These are phyloP conservation scores for Atopsyche davidsoni DNA, from an alignment of 1,140 invertebrate species.

Conservation along the genomic window DNA sequence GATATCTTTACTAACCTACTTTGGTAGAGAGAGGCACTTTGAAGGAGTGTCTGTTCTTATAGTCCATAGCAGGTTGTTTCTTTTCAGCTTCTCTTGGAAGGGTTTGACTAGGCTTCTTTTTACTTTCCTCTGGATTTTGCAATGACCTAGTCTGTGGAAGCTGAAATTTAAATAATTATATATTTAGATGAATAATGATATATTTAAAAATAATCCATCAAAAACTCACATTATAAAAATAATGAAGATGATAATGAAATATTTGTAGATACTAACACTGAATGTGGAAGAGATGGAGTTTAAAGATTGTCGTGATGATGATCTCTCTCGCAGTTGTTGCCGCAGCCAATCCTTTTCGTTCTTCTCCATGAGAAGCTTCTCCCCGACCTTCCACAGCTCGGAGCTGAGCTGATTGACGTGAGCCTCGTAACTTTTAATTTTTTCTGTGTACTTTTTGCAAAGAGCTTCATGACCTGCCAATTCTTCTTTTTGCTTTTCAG, in stretches of 20 bases:
- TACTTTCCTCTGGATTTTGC: neutral
- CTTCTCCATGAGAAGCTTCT: conserved; percentile 51
- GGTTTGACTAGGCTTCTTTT: neutral
- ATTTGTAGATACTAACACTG: conserved; percentile 11
- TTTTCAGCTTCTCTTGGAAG: conserved; percentile 8
- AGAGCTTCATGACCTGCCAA: conserved; percentile 41
- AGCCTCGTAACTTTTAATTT: conserved; percentile 51
- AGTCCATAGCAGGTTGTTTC: neutral
- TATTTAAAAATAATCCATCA: neutral
- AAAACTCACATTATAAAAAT: neutral
- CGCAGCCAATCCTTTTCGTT: conserved; percentile 49
- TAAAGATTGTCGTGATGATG: conserved; percentile 20
- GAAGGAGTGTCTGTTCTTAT: neutral
- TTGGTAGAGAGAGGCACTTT: conserved; percentile 3
- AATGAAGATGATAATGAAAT: neutral
- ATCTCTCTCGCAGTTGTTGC: conserved; percentile 30
- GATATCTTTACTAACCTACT: conserved; percentile 13
- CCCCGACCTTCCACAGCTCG: conserved; percentile 54
- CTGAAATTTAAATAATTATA: conserved; percentile 5
- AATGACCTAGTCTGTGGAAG: conserved; percentile 9
- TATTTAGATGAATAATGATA: neutral
- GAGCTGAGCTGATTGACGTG: conserved; percentile 49
- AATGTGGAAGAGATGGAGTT: conserved; percentile 19
- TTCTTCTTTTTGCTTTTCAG: conserved; percentile 44
- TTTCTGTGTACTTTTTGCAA: conserved; percentile 47